Conservation (phyloP, 2,888 invertebrate genomes). For the Caradrina kadenii region DNA sequence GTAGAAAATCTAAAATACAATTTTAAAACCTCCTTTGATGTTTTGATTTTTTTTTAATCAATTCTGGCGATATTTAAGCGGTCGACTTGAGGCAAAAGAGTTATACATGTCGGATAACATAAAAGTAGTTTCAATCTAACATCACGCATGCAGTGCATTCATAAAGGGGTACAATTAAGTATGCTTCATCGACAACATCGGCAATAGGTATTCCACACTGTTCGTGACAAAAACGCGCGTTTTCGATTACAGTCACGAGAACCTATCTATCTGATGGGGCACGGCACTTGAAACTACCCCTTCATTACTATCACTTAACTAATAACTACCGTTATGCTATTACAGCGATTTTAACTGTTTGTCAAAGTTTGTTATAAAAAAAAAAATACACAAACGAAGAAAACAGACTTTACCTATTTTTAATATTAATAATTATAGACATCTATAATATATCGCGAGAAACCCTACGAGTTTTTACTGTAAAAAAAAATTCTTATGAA, state of each 20-base stretch:
- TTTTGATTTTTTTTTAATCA: neutral
- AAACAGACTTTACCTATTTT: too few relatives aligned
- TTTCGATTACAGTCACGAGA: constrained; percentile 77
- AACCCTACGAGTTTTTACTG: too few relatives aligned
- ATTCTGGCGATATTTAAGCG: neutral
- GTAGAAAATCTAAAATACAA: too few relatives aligned
- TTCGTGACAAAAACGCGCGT: constrained; percentile 43
- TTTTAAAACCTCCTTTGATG: too few relatives aligned
- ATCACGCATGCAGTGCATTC: constrained; percentile 29
- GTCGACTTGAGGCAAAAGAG: neutral
- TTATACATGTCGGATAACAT: neutral
- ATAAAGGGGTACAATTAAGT: constrained; percentile 42
- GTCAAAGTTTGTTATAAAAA: constrained; percentile 68
- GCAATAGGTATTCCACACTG: constrained; percentile 24
- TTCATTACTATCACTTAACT: constrained; percentile 78
- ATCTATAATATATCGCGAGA: too few relatives aligned
- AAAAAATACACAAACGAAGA: too few relatives aligned
- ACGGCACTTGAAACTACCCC: constrained; percentile 76
- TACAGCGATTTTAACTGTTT: constrained; percentile 67
- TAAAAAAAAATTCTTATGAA: too few relatives aligned
- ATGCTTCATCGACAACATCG: constrained; percentile 46
- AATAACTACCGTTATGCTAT: constrained; percentile 75
- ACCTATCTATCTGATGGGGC: constrained; percentile 76
- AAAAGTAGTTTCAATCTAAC: constrained; percentile 33
- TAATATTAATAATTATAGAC: too few relatives aligned